Evolutionary conservation across 2,113 vertebrate species (phyloP).

Genomic region (Diadophis punctatus): DNA sequence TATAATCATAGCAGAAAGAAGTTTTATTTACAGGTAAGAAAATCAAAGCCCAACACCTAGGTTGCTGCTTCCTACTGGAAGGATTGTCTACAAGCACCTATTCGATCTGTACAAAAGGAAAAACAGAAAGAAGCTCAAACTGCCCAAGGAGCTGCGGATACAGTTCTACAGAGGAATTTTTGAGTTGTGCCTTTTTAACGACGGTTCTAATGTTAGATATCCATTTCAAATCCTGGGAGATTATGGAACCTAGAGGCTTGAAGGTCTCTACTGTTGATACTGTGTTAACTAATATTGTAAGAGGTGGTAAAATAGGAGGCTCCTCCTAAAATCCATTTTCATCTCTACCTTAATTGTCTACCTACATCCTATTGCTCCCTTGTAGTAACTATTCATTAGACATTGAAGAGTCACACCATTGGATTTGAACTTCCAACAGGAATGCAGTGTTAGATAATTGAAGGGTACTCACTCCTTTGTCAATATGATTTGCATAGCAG

Average conservation of each 20-base stretch:
- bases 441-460: background rate
- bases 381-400: background rate
- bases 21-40: background rate
- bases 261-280: background rate
- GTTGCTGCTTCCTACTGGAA: background rate
- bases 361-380: background rate
- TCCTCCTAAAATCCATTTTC: background rate
- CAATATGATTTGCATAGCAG: background rate
- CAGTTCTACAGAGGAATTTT: too few relatives aligned
- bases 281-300: background rate
- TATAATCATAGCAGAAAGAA: background rate
- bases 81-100: background rate
- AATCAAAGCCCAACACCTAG: background rate
- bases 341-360: background rate
- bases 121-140: background rate
- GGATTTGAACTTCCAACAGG: background rate
- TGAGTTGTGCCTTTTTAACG: background rate
- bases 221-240: background rate
- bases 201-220: background rate
- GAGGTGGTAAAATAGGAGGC: background rate
- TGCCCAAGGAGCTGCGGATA: too few relatives aligned
- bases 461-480: background rate
- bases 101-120: background rate
- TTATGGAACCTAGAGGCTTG: background rate
- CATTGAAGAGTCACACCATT: background rate